Base-by-base conservation (phyloP, 2,888 invertebrate genomes). In the Ceraclea dissimilis region DNA sequence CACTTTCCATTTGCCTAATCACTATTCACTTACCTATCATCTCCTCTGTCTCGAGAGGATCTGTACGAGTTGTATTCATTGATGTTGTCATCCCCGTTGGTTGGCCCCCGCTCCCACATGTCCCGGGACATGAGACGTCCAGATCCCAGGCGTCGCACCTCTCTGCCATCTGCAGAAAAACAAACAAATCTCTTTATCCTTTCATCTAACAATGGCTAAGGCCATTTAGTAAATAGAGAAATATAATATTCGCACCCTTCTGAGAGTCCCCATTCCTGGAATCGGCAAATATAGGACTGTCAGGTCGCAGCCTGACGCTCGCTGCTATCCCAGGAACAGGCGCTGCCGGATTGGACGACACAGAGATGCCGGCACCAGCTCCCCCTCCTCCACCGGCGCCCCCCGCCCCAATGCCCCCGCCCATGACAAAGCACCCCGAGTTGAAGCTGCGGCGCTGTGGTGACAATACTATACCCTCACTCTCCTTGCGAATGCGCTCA, bases 401-500 rank as follows among this genome's bases (percentile, higher is more conserved):
- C 17, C 13, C 43, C 6, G 21, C 49, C 17, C 20, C 17, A 1
- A 39, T 20, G 1, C 19, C 72, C 54, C 75, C 75, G 31, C 79
- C 79, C 13, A 82, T 82, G 55, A 90, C 90, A 64, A 88, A 90
- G 73, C 93, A 93, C 56, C 92, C 92, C 13, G 89, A 87, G 65
- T 88, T 90, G 75, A 92, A 92, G 66, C 88, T 90, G 63, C 90
- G 81, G 11, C 92, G 80, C 71, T 92, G 92, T 52, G 92, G 93
- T 63, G 90, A 89, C 65, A 93, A 75, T 63, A 92, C 86, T 64
- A 92, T 89, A 51, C 88, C 88, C 70, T 89, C 89, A 69, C 86
- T 85, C 71, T 90, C 89, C 70, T 90, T 90, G 63, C 88, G 85
- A 51, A 90, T 78, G 50, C 90, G 82, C 69, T 90, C 90, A 60